Conservation (phyloP, 2,113 vertebrate genomes). For the Xyrauchen texanus region DNA sequence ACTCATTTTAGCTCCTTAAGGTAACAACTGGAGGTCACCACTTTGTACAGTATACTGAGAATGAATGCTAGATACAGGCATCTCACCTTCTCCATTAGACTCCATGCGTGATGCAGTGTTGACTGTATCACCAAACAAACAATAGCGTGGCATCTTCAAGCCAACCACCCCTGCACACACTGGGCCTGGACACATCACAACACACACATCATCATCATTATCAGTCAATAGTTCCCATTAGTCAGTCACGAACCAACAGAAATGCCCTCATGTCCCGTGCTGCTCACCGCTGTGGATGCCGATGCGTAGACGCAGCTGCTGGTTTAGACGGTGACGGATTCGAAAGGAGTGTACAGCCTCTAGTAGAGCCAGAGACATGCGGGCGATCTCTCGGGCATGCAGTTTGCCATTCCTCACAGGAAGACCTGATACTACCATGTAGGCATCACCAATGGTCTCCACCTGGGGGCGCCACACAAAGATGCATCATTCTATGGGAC, state of each 20-base stretch:
- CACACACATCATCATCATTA: slow-evolving; percentile 15
- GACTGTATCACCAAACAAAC: slow-evolving; percentile 85
- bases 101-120: slow-evolving; percentile 87
- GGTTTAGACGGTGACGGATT: slow-evolving; percentile 82
- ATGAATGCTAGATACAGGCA: too few relatives aligned
- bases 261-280: neutral
- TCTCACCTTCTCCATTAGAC: slow-evolving; percentile 81
- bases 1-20: too few relatives aligned
- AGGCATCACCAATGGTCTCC: slow-evolving; percentile 93
- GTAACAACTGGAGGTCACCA: too few relatives aligned
- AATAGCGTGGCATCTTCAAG: slow-evolving; percentile 86
- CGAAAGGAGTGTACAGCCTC: slow-evolving; percentile 86
- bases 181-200: slow-evolving; percentile 65
- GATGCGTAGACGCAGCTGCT: slow-evolving; percentile 84
- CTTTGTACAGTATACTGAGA: too few relatives aligned
- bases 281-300: slow-evolving; percentile 86
- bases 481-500: too few relatives aligned
- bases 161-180: slow-evolving; percentile 85
- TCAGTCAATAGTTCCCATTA: neutral
- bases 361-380: slow-evolving; percentile 89
- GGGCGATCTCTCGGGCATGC: slow-evolving; percentile 83
- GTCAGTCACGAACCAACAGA: neutral
- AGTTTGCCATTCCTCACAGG: slow-evolving; percentile 86
- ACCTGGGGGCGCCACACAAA: slow-evolving; percentile 72
- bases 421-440: slow-evolving; percentile 95